A percentile compares a stretch with the other conserved stretches of the same genome.
Evolutionary conservation across 2,888 invertebrate genomes (phyloP).

Genomic region (Eupithecia inturbata): DNA sequence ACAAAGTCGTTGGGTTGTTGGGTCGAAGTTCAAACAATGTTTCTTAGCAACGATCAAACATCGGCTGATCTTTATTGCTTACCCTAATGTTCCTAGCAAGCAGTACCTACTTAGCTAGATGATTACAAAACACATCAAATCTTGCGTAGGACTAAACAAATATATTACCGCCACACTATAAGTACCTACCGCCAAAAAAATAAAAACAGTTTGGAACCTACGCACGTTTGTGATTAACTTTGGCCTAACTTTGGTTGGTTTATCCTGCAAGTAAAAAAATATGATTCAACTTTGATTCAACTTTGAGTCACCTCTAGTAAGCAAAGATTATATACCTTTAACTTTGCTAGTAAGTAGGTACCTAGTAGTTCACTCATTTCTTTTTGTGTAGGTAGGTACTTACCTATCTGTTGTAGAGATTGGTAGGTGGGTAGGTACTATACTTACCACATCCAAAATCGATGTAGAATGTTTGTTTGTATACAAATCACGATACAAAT

Average conservation of each 20-base stretch:
- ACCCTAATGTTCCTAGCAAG: not conserved
- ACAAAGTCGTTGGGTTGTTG: no score
- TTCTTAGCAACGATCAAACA: not conserved
- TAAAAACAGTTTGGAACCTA: not conserved
- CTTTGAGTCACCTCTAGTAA: not conserved
- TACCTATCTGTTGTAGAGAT: not conserved
- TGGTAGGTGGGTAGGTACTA: not conserved
- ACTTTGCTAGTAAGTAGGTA: no score
- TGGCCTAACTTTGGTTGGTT: not conserved
- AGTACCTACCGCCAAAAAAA: not conserved
- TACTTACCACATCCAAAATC: no score
- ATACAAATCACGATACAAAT: no score
- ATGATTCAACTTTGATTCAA: not conserved
- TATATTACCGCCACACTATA: not conserved
- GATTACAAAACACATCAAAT: not conserved
- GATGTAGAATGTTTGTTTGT: no score
- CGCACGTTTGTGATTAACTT: not conserved
- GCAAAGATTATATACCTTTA: no score
- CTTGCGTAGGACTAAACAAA: not conserved
- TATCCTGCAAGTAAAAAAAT: slow-evolving; percentile 5
- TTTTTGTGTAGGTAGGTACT: no score
- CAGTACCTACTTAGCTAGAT: not conserved
- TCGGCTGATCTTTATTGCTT: not conserved
- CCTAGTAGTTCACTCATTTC: not conserved
- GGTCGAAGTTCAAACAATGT: no score